Conservation (phyloP, 2,888 invertebrate genomes). For the Theristus sp. region DNA sequence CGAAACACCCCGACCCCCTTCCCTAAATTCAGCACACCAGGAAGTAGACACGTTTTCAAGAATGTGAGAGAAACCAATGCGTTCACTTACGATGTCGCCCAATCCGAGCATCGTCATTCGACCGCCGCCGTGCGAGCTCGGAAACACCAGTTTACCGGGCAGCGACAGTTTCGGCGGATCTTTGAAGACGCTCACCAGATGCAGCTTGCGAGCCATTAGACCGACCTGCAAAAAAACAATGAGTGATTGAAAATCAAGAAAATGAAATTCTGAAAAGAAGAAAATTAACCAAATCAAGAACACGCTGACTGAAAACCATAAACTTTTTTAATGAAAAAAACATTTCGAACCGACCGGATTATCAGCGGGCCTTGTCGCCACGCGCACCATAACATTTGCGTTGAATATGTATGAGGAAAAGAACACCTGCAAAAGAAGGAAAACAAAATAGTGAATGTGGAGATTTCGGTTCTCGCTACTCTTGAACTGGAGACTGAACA, state of each 20-base stretch:
- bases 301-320: too few relatives aligned
- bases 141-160: slow-evolving; percentile 89
- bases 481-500: too few relatives aligned
- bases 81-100: slow-evolving; percentile 40
- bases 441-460: too few relatives aligned
- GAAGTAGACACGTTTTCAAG: too few relatives aligned
- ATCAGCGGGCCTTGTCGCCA: slow-evolving; percentile 41
- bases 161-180: slow-evolving; percentile 85
- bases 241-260: too few relatives aligned
- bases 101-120: slow-evolving; percentile 86
- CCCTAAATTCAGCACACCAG: too few relatives aligned
- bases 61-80: neutral
- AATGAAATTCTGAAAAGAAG: neutral
- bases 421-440: slow-evolving; percentile 72
- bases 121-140: slow-evolving; percentile 71
- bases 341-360: slow-evolving; percentile 30
- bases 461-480: too few relatives aligned
- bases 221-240: slow-evolving; percentile 45
- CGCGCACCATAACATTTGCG: slow-evolving; percentile 95
- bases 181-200: slow-evolving; percentile 67
- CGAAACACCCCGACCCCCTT: too few relatives aligned
- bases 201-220: slow-evolving; percentile 72
- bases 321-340: slow-evolving; percentile 1
- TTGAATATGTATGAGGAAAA: slow-evolving; percentile 95
- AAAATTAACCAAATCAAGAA: too few relatives aligned